These are phyloP conservation scores for Apaloderma vittatum DNA, from an alignment of 2,113 vertebrate species.

Conservation along the genomic window DNA sequence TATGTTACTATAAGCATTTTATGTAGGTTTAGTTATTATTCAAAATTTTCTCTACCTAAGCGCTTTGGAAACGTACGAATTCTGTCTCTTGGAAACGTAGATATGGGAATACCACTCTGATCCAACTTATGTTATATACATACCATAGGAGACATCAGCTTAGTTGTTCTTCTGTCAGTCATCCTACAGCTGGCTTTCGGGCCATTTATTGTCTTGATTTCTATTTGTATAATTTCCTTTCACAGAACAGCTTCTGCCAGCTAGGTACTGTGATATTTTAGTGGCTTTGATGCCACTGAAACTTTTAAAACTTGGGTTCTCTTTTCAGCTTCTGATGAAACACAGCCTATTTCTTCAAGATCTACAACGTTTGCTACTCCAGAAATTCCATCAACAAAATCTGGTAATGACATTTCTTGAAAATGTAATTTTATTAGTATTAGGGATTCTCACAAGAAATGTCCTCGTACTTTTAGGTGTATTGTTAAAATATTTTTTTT, in stretches of 20 bases:
- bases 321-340: slow-evolving; percentile 11
- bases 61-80: background rate
- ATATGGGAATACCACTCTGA: background rate
- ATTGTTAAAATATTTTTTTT: background rate
- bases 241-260: background rate
- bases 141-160: background rate
- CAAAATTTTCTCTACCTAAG: background rate
- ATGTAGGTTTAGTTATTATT: background rate
- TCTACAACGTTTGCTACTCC: background rate
- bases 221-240: background rate
- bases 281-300: background rate
- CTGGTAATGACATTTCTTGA: background rate
- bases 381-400: background rate
- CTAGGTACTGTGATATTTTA: background rate
- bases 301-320: background rate
- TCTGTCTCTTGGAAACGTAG: background rate
- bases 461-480: background rate
- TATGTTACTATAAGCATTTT: background rate
- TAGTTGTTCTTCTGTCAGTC: background rate
- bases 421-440: background rate
- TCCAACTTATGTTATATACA: background rate
- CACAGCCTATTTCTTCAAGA: background rate
- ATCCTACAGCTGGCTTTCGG: background rate
- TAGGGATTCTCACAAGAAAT: background rate
- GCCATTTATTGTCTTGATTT: background rate